These are phyloP conservation scores for Tachypleus tridentatus DNA, from an alignment of 1,140 invertebrate genomes.

Conservation along the genomic window DNA sequence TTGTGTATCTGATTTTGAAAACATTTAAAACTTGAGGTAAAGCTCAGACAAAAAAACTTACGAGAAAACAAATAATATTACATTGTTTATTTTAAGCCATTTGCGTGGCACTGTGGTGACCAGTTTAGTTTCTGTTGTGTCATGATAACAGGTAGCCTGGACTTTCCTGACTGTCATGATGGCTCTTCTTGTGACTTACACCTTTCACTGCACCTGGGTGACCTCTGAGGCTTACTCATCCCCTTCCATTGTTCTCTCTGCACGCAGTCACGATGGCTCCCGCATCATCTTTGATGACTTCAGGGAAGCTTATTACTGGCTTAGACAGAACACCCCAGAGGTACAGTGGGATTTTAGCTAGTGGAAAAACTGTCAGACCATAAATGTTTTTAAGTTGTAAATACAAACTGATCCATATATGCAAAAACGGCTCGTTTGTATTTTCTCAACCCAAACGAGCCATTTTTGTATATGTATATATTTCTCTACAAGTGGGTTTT, in stretches of 20 bases:
- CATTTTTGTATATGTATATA: too few relatives aligned
- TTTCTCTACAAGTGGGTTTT: too few relatives aligned
- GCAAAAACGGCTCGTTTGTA: too few relatives aligned
- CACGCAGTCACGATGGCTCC: slow-evolving; percentile 81
- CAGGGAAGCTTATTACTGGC: slow-evolving; percentile 95
- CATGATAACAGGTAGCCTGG: slow-evolving; percentile 49
- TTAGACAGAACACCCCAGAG: slow-evolving; percentile 85
- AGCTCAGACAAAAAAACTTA: too few relatives aligned
- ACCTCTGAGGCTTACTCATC: slow-evolving; percentile 97
- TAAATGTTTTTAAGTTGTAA: too few relatives aligned
- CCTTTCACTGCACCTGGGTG: slow-evolving; percentile 97
- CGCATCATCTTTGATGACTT: slow-evolving; percentile 97
- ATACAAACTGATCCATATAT: too few relatives aligned
- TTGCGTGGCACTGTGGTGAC: background rate
- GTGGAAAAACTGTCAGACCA: too few relatives aligned
- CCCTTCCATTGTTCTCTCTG: slow-evolving; percentile 93
- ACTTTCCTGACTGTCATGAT: slow-evolving; percentile 74
- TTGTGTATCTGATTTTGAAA: too few relatives aligned
- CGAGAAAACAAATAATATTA: too few relatives aligned
- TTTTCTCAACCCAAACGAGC: too few relatives aligned
- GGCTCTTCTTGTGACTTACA: slow-evolving; percentile 77
- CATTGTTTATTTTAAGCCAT: too few relatives aligned
- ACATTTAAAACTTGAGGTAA: too few relatives aligned
- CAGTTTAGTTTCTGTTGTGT: slow-evolving; percentile 5
- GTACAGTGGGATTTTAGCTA: slow-evolving; percentile 6